Evolutionary conservation across 2,113 vertebrate species (phyloP).

Genomic region (Tylochromis polylepis): DNA sequence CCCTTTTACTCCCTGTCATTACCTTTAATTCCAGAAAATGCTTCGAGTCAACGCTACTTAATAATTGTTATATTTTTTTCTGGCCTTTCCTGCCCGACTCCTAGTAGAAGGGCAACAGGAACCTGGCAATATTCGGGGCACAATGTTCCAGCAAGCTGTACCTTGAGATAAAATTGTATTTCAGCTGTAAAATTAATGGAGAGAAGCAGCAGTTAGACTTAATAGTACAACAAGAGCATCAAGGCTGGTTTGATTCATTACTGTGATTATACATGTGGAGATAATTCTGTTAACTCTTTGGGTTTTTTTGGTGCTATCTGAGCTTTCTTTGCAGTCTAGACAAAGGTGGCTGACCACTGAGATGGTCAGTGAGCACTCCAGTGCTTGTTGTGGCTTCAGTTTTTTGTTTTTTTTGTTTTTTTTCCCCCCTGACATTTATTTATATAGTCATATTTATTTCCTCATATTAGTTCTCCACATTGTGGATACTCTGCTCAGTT

Average conservation of each 20-base stretch:
- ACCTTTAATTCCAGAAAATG: neutral
- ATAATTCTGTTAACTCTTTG: neutral
- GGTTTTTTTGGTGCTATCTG: neutral
- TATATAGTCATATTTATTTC: neutral
- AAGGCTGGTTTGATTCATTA: neutral
- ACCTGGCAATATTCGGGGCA: neutral
- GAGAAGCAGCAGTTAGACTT: neutral
- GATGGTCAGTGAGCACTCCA: neutral
- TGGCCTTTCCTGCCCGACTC: neutral
- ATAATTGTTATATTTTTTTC: neutral
- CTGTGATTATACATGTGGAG: neutral
- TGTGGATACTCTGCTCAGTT: neutral
- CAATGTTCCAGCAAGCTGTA: neutral
- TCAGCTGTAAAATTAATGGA: neutral
- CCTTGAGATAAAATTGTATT: neutral
- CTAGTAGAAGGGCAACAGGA: neutral
- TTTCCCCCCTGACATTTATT: neutral
- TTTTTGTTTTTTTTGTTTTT: too few species aligned
- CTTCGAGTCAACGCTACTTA: neutral
- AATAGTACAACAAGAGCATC: neutral
- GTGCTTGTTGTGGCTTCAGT: neutral
- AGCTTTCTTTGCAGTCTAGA: neutral
- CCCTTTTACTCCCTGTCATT: neutral
- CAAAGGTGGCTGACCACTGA: neutral
- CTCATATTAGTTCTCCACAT: neutral